Conservation (phyloP, 2,797 vertebrate species). For the Phataginus tricuspis region DNA sequence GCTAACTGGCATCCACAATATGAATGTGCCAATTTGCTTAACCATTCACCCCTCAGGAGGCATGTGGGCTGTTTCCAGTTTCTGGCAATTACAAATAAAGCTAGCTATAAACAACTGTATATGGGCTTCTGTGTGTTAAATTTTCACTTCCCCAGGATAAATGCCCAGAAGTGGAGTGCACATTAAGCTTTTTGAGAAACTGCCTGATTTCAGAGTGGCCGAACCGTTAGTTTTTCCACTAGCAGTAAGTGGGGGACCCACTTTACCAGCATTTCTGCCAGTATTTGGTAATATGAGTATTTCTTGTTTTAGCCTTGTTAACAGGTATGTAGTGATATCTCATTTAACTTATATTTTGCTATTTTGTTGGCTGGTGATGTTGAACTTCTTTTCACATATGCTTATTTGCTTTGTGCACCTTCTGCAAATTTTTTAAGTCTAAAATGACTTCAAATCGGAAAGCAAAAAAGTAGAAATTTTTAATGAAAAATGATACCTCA, state of each 20-base stretch:
- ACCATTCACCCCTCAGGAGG: neutral
- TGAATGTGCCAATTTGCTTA: neutral
- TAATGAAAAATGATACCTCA: neutral
- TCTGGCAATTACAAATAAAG: neutral
- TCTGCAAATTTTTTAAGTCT: neutral
- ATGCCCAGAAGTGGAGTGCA: neutral
- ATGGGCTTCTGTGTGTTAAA: neutral
- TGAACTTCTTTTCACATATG: neutral
- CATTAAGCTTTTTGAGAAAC: neutral
- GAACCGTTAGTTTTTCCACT: neutral
- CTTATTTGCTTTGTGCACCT: neutral
- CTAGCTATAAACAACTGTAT: neutral
- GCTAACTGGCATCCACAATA: too few relatives aligned
- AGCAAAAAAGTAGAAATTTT: neutral
- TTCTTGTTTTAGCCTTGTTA: neutral
- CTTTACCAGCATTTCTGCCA: neutral
- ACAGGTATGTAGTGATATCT: neutral
- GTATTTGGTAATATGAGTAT: too few relatives aligned
- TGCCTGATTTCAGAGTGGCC: neutral
- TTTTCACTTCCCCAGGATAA: neutral
- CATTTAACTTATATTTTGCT: neutral
- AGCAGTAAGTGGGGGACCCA: neutral
- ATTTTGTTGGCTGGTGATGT: neutral
- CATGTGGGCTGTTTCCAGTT: neutral
- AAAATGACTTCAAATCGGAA: neutral